Evolutionary conservation across 35 echinoderm and acorn worm genomes (phyloP), one percentile per base, ranked within the genome.

Genomic region (Ophioderma brevispina): DNA sequence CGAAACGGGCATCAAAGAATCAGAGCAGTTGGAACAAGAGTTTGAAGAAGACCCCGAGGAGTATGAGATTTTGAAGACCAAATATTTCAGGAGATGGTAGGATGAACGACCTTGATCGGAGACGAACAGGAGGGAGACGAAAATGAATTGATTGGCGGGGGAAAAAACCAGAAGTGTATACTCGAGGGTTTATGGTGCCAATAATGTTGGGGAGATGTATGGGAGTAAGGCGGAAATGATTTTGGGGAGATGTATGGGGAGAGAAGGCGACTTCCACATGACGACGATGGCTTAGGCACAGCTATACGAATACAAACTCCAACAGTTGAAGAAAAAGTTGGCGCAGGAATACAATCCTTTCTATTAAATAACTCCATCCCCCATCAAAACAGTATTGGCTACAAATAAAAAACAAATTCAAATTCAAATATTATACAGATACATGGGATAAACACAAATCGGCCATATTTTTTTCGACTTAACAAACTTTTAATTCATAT

Each of bases 11-110:
- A 55, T 90, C 17, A 36, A 83, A 36, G 80, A 91, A n/a, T 36
- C 80, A 76, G 43, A 89, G 64, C 25, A 92, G 56, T 36, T 89
- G 40, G 85, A 79, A 32, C 77, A 89, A 35, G 87, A 89, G 79
- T 23, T 35, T 35, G 82, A 85, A 32, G 88, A 90, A 33, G 82
- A 55, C 11, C 35, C 52, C 31, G 33, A 81, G 1, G n/a, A 13
- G 31, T 8, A 18, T n/a, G n/a, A n/a, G n/a, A n/a, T n/a, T n/a
- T n/a, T n/a, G n/a, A n/a, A n/a, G n/a, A n/a, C n/a, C n/a, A n/a
- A n/a, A n/a, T n/a, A n/a, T n/a, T n/a, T n/a, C n/a, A n/a, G n/a
- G n/a, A n/a, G n/a, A n/a, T n/a, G n/a, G n/a, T n/a, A n/a, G n/a
- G n/a, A n/a, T n/a, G 17, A 25, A 25, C 17, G 59, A 6, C 28